phyloP scores from a whole-genome alignment of 2,797 vertebrate genomes.

The Tangara arthus region DNA sequence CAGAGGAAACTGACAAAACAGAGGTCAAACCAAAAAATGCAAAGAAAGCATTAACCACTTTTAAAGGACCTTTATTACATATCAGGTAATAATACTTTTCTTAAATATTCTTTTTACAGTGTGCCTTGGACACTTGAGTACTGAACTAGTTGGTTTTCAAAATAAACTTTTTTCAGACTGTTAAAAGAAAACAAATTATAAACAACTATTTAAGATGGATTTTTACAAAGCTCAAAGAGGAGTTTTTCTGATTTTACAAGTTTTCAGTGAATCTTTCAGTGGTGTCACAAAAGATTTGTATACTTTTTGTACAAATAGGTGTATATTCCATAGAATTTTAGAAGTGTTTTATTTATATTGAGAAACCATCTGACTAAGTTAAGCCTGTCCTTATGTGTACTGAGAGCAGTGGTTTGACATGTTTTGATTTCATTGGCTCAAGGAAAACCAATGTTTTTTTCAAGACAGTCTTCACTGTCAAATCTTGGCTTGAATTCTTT shows the following conservation, averaged over 20 bases:
- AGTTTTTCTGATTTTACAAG: neutral
- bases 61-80: slow-evolving; percentile 90
- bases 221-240: neutral
- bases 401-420: neutral
- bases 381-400: neutral
- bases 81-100: slow-evolving; percentile 85
- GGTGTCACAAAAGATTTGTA: neutral
- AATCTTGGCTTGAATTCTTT: neutral
- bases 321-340: neutral
- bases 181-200: neutral
- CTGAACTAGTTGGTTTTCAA: neutral
- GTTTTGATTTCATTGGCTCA: neutral
- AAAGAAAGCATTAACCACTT: slow-evolving; percentile 88
- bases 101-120: neutral
- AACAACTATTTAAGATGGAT: neutral
- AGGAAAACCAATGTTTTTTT: neutral
- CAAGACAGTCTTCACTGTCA: neutral
- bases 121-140: neutral
- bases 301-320: neutral
- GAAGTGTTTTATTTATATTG: neutral
- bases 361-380: neutral
- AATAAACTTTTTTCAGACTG: neutral
- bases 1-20: slow-evolving; percentile 85
- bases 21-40: slow-evolving; percentile 82
- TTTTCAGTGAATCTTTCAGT: neutral